Evolutionary conservation across 2,797 vertebrate genomes (phyloP).

Genomic region (Catamblyrhynchus diadema): DNA sequence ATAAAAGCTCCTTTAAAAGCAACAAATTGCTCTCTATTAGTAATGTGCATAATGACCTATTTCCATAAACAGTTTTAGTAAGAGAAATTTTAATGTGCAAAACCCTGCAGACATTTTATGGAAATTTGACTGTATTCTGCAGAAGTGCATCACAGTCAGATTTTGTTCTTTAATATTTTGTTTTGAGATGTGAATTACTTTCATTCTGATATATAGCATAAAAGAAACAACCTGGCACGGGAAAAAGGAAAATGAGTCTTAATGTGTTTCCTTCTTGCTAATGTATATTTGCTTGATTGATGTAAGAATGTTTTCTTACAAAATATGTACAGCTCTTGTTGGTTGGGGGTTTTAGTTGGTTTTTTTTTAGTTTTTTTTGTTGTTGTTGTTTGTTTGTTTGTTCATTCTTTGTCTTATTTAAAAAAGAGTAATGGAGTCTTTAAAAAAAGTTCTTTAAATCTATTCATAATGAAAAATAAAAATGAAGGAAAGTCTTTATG

Average conservation of each 20-base stretch:
- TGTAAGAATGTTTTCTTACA: not conserved
- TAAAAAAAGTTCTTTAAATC: not conserved
- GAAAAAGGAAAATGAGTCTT: slow-evolving; percentile 50
- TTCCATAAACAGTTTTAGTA: slow-evolving; percentile 73
- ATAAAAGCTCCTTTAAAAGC: slow-evolving; percentile 70
- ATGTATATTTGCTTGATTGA: slow-evolving; percentile 33
- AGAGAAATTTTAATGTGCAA: slow-evolving; percentile 71
- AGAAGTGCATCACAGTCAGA: slow-evolving; percentile 52
- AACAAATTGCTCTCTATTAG: slow-evolving; percentile 73
- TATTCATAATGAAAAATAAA: not conserved
- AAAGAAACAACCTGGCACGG: slow-evolving; percentile 37
- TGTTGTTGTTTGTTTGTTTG: not conserved
- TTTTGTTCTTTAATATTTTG: slow-evolving; percentile 68
- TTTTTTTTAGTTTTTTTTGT: too few relatives aligned
- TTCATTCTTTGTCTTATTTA: not conserved
- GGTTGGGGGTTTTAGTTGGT: not conserved
- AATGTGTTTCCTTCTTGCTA: slow-evolving; percentile 44
- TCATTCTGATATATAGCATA: slow-evolving; percentile 38
- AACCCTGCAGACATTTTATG: slow-evolving; percentile 74
- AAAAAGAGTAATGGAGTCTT: not conserved
- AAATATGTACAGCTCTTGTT: not conserved
- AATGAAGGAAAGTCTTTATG: not conserved
- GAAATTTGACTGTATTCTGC: slow-evolving; percentile 62
- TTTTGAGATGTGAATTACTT: slow-evolving; percentile 67
- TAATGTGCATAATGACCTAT: slow-evolving; percentile 71